Conservation (phyloP, 37 sponge, comb jelly and placozoan genomes). For the Halichondria panicea region DNA sequence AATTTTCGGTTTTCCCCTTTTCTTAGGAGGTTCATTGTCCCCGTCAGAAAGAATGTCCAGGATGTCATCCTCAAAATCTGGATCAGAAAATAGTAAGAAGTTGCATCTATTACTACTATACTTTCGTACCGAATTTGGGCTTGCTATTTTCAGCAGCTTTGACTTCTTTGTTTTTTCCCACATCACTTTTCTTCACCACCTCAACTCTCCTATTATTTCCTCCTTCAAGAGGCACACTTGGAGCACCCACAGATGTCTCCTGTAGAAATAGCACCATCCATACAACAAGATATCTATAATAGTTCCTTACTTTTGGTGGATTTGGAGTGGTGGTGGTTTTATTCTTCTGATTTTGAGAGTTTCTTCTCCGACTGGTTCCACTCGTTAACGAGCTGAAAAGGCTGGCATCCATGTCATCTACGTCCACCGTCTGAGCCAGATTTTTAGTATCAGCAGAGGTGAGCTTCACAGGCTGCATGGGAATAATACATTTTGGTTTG, state of each 20-base stretch:
- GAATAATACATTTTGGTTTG: no score
- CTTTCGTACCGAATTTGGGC: neutral
- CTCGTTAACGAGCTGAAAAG: conserved; percentile 62
- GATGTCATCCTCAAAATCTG: conserved; percentile 38
- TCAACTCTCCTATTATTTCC: neutral
- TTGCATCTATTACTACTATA: neutral
- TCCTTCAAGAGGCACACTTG: neutral
- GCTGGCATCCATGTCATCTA: conserved; percentile 69
- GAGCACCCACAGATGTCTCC: neutral
- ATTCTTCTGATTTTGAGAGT: conserved; percentile 25
- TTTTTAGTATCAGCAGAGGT: conserved; percentile 29
- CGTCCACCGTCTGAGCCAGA: conserved; percentile 31
- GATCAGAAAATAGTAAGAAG: neutral
- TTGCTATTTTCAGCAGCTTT: neutral
- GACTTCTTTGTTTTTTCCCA: neutral
- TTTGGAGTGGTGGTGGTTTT: neutral
- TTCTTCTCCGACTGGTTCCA: no score
- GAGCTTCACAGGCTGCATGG: no score
- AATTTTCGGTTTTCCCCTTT: neutral
- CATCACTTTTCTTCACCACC: neutral
- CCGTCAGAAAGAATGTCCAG: conserved; percentile 25
- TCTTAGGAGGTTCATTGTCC: conserved; percentile 9
- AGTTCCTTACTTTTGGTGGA: no score
- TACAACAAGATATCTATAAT: no score
- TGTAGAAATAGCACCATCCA: neutral